These are phyloP conservation scores for Chaetodon auriga DNA, from an alignment of 2,113 vertebrate genomes.

Conservation along the genomic window DNA sequence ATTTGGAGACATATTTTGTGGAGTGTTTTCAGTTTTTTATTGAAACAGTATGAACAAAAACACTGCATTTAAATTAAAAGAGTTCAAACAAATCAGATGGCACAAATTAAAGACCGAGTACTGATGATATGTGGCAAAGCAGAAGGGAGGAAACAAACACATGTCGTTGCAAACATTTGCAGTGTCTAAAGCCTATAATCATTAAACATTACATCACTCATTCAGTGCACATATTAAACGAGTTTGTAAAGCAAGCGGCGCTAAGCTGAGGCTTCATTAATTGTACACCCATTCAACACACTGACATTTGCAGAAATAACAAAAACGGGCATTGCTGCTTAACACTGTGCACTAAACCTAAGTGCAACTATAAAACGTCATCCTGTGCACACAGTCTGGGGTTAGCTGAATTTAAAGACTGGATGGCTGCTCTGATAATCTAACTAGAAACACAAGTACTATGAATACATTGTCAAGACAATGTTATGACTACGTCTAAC, in stretches of 20 bases:
- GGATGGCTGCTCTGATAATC: slow-evolving; percentile 60
- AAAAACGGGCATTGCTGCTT: slow-evolving; percentile 50
- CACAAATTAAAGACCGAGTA: slow-evolving; percentile 74
- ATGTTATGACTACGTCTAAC: slow-evolving; percentile 54
- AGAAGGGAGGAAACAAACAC: slow-evolving; percentile 54
- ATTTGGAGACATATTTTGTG: neutral
- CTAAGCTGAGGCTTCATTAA: slow-evolving; percentile 67
- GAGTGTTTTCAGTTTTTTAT: slow-evolving; percentile 77
- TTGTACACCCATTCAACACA: slow-evolving; percentile 72
- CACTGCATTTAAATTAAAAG: slow-evolving; percentile 84
- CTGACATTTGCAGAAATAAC: slow-evolving; percentile 52
- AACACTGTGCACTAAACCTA: slow-evolving; percentile 61
- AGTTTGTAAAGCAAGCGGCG: slow-evolving; percentile 74
- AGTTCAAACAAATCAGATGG: slow-evolving; percentile 67
- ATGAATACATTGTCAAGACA: slow-evolving; percentile 45
- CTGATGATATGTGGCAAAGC: slow-evolving; percentile 68
- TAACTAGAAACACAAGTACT: slow-evolving; percentile 52
- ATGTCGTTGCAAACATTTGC: slow-evolving; percentile 80
- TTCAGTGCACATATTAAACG: slow-evolving; percentile 82
- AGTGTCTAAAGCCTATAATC: slow-evolving; percentile 79
- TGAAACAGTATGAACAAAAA: slow-evolving; percentile 83
- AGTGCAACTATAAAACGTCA: slow-evolving; percentile 64
- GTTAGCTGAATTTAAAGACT: slow-evolving; percentile 54
- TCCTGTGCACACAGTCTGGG: slow-evolving; percentile 56
- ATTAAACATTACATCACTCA: slow-evolving; percentile 75